Conservation (phyloP, 1,140 invertebrate genomes). For the Ips nitidus region DNA sequence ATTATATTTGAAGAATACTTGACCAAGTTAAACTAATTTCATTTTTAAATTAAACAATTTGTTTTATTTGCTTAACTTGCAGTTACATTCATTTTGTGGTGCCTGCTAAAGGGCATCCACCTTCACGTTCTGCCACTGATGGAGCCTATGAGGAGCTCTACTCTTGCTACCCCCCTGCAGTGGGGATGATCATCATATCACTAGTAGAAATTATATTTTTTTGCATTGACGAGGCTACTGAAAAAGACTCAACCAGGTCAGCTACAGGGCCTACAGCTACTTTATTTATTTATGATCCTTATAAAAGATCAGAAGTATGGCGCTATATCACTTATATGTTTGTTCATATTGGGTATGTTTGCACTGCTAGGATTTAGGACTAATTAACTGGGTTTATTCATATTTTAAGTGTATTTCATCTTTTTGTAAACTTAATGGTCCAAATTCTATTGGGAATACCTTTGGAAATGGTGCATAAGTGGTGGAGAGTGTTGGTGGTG, state of each 20-base stretch:
- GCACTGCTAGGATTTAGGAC: neutral
- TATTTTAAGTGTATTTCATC: constrained; percentile 69
- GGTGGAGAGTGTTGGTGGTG: constrained; percentile 84
- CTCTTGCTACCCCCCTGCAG: constrained; percentile 79
- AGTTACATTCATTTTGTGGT: constrained; percentile 41
- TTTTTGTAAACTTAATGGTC: constrained; percentile 89
- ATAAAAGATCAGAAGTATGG: constrained; percentile 85
- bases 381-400: neutral
- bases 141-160: constrained; percentile 81
- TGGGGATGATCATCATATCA: constrained; percentile 82
- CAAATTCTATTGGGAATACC: constrained; percentile 91
- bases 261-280: constrained; percentile 73
- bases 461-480: constrained; percentile 93
- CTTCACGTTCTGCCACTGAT: constrained; percentile 38
- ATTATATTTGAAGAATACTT: constrained; percentile 59
- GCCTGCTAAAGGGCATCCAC: constrained; percentile 45
- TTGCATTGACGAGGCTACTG: constrained; percentile 61
- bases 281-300: constrained; percentile 88
- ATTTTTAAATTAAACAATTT: neutral
- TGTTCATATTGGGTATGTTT: constrained; percentile 86
- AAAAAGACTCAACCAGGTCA: constrained; percentile 48
- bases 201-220: constrained; percentile 71
- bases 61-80: neutral
- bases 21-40: constrained; percentile 14
- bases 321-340: constrained; percentile 95